Base-by-base conservation (phyloP, 2,888 invertebrate genomes). In the Drosophila pseudotakahashii region DNA sequence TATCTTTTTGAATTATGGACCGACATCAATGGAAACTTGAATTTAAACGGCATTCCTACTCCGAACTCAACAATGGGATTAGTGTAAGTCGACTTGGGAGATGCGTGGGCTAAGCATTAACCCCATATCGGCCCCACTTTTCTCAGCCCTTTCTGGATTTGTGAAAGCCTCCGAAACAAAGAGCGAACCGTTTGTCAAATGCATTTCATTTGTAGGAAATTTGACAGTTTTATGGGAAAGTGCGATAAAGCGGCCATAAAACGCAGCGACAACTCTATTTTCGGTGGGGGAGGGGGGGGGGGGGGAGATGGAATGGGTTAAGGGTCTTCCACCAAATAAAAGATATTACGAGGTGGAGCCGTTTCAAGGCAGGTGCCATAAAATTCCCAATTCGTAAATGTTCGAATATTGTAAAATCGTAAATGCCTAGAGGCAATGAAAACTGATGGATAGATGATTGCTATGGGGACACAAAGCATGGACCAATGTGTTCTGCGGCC, bases 171-270 rank as follows among this genome's bases (percentile, higher is more conserved):
- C 10, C 36, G 5, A 23, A 19, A 62, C 63, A 62, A 62, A 47
- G 63, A 63, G 32, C n/a, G 6, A 34, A 60, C 47, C 69, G 73
- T 72, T 79, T 79, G 66, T 79, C 66, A 84, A 66, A 68, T 66
- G 64, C 54, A 52, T 71, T 74, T 66, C 44, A 73, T 73, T 75
- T 77, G 69, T 60, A 41, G 42, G 53, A 72, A 64, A 73, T 80
- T 73, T 70, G 84, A 80, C 81, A 75, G 81, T 70, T 86, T 83
- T 64, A 80, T 70, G 69, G 36, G 11, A n/a, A 44, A 36, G 50
- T 67, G 68, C 55, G 64, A 55, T 67, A 68, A 55, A 16, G 68
- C 9, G 55, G 50, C 45, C 36, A 51, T 68, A 67, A 68, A 68
- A 67, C 68, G 37, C 68, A 68, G 68, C 55, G 68, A 68, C 68